Percentiles rank a stretch among this genome's conserved stretches.
Evolutionary conservation across 2,797 vertebrate species (phyloP).

Genomic region (Falco berigora): DNA sequence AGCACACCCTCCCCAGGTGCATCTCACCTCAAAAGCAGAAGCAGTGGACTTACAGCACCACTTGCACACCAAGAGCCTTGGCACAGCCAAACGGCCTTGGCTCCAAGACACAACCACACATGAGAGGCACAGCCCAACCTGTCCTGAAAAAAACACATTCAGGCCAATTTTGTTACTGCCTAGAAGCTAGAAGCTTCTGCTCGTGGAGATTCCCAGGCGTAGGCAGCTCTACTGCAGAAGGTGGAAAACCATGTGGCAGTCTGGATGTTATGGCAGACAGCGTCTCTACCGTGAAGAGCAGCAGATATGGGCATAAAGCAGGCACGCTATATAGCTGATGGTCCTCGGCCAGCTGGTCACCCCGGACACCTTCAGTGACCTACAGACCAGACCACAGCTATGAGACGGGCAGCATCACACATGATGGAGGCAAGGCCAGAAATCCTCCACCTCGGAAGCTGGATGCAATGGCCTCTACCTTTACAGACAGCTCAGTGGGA

Average conservation of each 20-base stretch:
- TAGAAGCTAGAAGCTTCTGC: not conserved
- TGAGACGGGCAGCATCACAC: not conserved
- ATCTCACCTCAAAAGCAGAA: not conserved
- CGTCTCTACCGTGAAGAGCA: not conserved
- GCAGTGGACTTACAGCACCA: not conserved
- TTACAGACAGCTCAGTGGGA: not conserved
- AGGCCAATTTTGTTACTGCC: not conserved
- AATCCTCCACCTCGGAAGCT: not conserved
- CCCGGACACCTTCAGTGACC: not conserved
- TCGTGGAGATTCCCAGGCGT: not conserved
- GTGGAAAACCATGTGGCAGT: not conserved
- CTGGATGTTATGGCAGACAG: not conserved
- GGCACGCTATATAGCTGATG: too few species aligned
- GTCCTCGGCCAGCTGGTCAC: not conserved
- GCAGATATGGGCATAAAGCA: not conserved
- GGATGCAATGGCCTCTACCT: rapidly evolving
- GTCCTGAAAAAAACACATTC: not conserved
- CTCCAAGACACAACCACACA: not conserved
- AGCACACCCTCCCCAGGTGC: not conserved
- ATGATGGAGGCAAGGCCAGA: not conserved
- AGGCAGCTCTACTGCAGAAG: not conserved
- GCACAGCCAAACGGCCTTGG: not conserved
- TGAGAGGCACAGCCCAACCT: not conserved
- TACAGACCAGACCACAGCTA: not conserved
- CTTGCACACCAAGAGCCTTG: not conserved